A percentile compares a stretch with the other conserved stretches of the same genome.
These are phyloP conservation scores for Macropus fuliginosus DNA, from an alignment of 2,797 vertebrate genomes.

Conservation along the genomic window DNA sequence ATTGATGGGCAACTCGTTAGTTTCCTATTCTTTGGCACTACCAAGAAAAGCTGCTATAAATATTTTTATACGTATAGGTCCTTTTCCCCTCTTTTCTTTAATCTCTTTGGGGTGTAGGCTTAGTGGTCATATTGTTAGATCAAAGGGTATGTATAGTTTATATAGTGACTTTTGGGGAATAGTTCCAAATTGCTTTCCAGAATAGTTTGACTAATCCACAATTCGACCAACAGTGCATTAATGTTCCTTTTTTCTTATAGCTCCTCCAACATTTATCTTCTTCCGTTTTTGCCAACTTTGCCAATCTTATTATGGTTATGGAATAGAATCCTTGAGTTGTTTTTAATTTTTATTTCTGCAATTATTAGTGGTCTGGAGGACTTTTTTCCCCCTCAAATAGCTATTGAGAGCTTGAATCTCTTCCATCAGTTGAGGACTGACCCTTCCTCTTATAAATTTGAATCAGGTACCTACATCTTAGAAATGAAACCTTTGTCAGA, in stretches of 20 bases:
- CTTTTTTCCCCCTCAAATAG: neutral
- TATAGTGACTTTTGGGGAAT: neutral
- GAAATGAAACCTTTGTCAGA: neutral
- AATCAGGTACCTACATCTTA: neutral
- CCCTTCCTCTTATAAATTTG: neutral
- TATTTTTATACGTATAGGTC: neutral
- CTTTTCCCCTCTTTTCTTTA: neutral
- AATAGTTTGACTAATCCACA: neutral
- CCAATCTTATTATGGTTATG: neutral
- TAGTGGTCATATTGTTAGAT: neutral
- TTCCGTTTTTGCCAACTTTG: neutral
- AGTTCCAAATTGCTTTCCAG: neutral
- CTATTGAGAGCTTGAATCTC: neutral
- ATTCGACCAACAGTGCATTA: neutral
- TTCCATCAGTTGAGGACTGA: neutral
- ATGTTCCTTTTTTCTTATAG: neutral
- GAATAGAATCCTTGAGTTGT: neutral
- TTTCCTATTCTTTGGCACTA: neutral
- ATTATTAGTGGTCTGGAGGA: neutral
- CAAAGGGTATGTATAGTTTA: neutral
- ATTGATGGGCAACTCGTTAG: neutral
- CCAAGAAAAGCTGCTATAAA: neutral
- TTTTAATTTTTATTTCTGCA: neutral
- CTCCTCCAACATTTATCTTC: neutral
- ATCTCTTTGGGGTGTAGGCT: neutral